Conservation (phyloP, 2,797 vertebrate species). For the Tenualosa thibaudeaui region DNA sequence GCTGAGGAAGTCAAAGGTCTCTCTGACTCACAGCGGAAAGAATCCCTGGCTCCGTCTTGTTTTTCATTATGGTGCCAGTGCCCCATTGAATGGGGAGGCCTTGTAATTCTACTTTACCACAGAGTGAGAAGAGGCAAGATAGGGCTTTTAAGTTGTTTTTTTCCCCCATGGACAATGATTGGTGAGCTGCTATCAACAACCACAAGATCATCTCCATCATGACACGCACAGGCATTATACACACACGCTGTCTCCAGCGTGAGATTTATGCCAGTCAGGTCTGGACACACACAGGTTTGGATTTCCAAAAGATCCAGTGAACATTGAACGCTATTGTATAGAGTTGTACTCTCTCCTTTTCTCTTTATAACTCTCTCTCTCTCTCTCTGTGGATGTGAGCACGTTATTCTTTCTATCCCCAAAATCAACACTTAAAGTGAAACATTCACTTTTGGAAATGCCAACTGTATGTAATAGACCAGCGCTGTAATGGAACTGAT, state of each 20-base stretch:
- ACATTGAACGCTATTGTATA: background rate
- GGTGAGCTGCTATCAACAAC: constrained; percentile 8
- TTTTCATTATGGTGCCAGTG: constrained; percentile 50
- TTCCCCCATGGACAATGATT: constrained; percentile 43
- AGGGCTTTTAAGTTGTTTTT: background rate
- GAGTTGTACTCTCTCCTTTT: background rate
- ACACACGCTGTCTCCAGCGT: background rate
- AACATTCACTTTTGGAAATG: constrained; percentile 11
- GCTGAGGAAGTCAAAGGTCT: constrained; percentile 41
- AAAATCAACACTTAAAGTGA: background rate
- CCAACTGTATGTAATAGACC: constrained; percentile 1
- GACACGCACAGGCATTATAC: background rate
- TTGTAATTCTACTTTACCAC: constrained; percentile 35
- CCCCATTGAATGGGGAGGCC: constrained; percentile 47
- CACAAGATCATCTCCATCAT: background rate
- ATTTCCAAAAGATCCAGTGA: background rate
- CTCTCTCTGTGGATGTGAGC: background rate
- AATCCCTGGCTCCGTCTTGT: constrained; percentile 46
- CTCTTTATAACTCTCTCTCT: background rate
- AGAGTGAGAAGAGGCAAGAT: constrained; percentile 30
- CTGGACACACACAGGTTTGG: background rate
- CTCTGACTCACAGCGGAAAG: constrained; percentile 51
- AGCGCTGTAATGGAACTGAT: constrained; percentile 10
- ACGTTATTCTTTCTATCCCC: background rate
- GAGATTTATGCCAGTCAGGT: background rate